A percentile compares a stretch with the other conserved stretches of the same genome.
phyloP scores from a whole-genome alignment of 2,888 invertebrate genomes.

The Hesperia comma region DNA sequence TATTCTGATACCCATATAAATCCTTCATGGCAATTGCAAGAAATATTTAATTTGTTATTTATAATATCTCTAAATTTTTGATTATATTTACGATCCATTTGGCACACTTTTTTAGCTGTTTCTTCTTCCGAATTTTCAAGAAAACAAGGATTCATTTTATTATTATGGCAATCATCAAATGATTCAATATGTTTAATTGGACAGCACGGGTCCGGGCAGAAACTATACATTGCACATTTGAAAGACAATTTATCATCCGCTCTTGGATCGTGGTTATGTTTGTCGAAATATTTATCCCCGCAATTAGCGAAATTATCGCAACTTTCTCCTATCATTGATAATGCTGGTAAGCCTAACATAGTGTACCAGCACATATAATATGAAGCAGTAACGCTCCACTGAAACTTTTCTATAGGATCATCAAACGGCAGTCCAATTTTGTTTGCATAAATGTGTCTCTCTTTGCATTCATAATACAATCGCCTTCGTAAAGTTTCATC shows the following conservation, averaged over 20 bases:
- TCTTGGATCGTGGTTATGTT: conserved; percentile 81
- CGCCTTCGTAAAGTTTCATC: conserved; percentile 46
- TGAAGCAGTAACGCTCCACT: conserved; percentile 85
- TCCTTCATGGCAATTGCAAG: conserved; percentile 82
- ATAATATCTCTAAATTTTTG: conserved; percentile 74
- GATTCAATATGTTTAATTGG: conserved; percentile 72
- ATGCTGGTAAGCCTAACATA: conserved; percentile 77
- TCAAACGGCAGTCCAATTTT: conserved; percentile 79
- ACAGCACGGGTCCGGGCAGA: conserved; percentile 88
- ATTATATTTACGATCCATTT: conserved; percentile 65
- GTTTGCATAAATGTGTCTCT: conserved; percentile 68
- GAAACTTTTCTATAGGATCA: conserved; percentile 83
- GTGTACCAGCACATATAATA: conserved; percentile 89
- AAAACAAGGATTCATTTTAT: conserved; percentile 80
- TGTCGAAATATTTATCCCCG: conserved; percentile 66
- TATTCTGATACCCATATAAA: conserved; percentile 84
- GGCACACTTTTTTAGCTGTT: conserved; percentile 49
- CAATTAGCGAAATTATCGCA: conserved; percentile 87
- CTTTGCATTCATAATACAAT: conserved; percentile 67
- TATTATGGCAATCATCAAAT: conserved; percentile 69
- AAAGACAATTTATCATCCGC: conserved; percentile 81
- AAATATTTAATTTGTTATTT: conserved; percentile 85
- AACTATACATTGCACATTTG: conserved; percentile 85
- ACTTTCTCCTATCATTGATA: conserved; percentile 80
- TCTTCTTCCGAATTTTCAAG: conserved; percentile 53